Base-by-base conservation (phyloP, 2,113 vertebrate genomes). In the Isurus oxyrinchus region DNA sequence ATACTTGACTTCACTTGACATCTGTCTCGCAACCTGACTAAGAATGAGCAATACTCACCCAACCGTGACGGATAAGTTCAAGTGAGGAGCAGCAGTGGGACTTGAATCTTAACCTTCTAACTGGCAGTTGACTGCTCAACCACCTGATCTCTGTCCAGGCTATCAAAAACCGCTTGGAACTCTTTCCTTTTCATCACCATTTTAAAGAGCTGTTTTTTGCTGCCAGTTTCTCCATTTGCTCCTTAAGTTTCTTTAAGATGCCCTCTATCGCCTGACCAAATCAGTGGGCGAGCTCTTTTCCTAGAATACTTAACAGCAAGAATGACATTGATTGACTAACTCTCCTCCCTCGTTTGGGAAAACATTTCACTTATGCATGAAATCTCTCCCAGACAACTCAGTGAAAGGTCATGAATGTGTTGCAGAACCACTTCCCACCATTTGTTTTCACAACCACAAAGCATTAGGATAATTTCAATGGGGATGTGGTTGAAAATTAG, bases 11-110 rank as follows among this genome's bases (percentile, higher is more conserved):
- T 94, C n/a, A n/a, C 35, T 63, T 63, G 90, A 94, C 90, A 94
- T 61, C 59, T 94, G 90, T 94, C 90, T 94, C 59, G n/a, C 90
- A 61, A 94, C 16, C 90, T 94, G 90, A 94, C 31, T 94, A 63
- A 66, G 35, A 94, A 94, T 94, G 59, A 40, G n/a, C 59, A 63
- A 63, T 63, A n/a, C 61, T 94, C 90, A 25, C 16, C 59, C 31
- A 66, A 63, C 90, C n/a, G 1, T 35, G 35, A 94, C 59, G 21
- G 90, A 63, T 94, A 94, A 61, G 61, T 94, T 94, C 90, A 63
- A 94, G 90, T 94, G 35, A 66, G 59, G n/a, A 63, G 90, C 59
- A 63, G 87, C 35, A 40, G 59, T 66, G 59, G 59, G 59, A 94
- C 59, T 63, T 63, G 59, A 94, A 44, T 61, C 61, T 44, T 63